Evolutionary conservation across 2,888 invertebrate genomes (phyloP).

Genomic region (Amphipyra berbera): DNA sequence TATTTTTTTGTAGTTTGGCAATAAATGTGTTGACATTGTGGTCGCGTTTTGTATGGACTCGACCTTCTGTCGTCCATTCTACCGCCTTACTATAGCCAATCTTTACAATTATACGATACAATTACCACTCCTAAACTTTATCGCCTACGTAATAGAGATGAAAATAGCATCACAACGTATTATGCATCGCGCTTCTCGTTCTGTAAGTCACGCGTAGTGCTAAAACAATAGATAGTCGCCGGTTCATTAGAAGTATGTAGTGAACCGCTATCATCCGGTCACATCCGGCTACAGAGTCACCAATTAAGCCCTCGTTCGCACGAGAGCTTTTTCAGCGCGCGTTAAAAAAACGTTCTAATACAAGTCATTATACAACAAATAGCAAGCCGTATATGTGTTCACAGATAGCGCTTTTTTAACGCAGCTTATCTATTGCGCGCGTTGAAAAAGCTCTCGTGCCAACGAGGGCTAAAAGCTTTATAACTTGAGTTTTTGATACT

Average conservation of each 20-base stretch:
- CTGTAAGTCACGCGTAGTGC: background rate
- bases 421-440: too few species aligned
- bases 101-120: background rate
- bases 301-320: too few species aligned
- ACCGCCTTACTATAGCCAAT: background rate
- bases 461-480: too few species aligned
- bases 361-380: too few species aligned
- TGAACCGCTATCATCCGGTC: conserved; percentile 1
- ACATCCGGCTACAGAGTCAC: background rate
- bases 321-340: too few species aligned
- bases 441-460: too few species aligned
- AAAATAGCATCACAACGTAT: background rate
- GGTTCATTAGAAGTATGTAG: background rate
- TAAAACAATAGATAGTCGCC: conserved; percentile 3
- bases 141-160: background rate
- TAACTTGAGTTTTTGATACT: too few species aligned
- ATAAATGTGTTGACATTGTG: too few species aligned
- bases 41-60: background rate
- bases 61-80: background rate
- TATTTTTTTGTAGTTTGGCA: too few species aligned
- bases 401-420: too few species aligned
- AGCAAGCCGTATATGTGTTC: too few species aligned
- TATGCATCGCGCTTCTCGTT: background rate
- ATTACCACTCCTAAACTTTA: background rate
- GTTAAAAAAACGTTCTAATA: too few species aligned